Percentiles rank a stretch among this genome's conserved stretches.
Conservation (phyloP, 2,888 invertebrate species). For the Melanophora roralis region DNA sequence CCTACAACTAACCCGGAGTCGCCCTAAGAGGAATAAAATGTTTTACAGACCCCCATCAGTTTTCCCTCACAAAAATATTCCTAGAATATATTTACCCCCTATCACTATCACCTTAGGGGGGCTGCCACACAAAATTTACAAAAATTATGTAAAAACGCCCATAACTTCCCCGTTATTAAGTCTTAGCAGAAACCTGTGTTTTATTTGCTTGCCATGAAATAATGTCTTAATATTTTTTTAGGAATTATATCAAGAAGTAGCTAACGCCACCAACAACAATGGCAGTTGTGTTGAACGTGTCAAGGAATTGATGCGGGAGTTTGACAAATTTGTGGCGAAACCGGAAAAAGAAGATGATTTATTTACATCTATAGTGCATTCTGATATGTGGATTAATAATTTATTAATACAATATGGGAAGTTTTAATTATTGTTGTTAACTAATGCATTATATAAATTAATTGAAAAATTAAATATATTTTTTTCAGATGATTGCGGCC, state of each 20-base stretch:
- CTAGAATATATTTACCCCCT: too few species aligned
- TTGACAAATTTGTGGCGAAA: constrained; percentile 65
- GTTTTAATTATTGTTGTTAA: not conserved
- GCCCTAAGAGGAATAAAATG: too few species aligned
- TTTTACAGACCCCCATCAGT: too few species aligned
- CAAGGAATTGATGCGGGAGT: constrained; percentile 62
- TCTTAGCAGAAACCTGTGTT: too few species aligned
- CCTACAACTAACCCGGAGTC: too few species aligned
- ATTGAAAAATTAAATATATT: not conserved
- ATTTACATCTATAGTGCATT: constrained; percentile 79
- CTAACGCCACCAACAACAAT: constrained; percentile 63
- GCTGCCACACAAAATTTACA: too few species aligned
- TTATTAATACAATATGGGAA: constrained; percentile 79
- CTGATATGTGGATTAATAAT: constrained; percentile 82
- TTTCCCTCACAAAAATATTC: too few species aligned
- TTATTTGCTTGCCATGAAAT: too few species aligned
- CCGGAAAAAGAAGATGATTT: constrained; percentile 72
- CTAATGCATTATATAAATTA: not conserved
- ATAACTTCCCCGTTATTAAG: too few species aligned
- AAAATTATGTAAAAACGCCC: too few species aligned
- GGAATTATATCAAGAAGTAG: constrained; percentile 65
- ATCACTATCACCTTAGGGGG: too few species aligned
- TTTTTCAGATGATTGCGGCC: constrained; percentile 69
- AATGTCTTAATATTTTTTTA: constrained; percentile 18
- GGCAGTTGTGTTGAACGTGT: constrained; percentile 62